These are phyloP conservation scores for Vanessa tameamea DNA, from an alignment of 1,140 invertebrate genomes.

Conservation along the genomic window DNA sequence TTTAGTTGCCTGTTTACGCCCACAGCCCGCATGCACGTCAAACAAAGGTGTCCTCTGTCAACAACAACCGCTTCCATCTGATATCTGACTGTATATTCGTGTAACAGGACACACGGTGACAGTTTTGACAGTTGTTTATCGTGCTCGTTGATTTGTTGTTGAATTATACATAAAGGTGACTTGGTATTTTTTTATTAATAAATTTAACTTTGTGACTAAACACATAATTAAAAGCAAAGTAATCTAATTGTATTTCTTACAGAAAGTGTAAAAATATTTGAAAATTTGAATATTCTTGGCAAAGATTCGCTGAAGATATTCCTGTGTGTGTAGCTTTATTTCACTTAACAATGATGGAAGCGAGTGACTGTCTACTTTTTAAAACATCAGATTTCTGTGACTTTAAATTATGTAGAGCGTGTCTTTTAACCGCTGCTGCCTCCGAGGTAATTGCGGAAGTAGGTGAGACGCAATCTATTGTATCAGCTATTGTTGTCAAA, in stretches of 20 bases:
- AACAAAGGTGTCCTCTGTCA: constrained; percentile 30
- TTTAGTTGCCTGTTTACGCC: not conserved
- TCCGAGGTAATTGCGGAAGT: not conserved
- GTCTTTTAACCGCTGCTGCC: not conserved
- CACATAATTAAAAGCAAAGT: too few relatives aligned
- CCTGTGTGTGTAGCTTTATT: too few relatives aligned
- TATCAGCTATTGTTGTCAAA: not conserved
- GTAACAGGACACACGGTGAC: not conserved
- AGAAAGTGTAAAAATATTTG: too few relatives aligned
- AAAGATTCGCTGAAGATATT: too few relatives aligned
- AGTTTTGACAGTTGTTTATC: constrained; percentile 5
- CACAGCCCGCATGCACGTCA: not conserved
- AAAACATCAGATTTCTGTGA: not conserved
- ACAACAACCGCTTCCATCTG: constrained; percentile 5
- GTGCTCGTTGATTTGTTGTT: not conserved
- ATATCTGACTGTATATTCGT: constrained; percentile 7
- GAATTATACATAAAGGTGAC: not conserved
- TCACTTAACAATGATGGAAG: too few relatives aligned
- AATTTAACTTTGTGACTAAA: too few relatives aligned
- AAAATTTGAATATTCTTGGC: too few relatives aligned
- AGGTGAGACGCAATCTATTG: not conserved
- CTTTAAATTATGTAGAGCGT: not conserved
- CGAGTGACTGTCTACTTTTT: not conserved
- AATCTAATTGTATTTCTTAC: too few relatives aligned
- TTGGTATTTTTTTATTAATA: not conserved